Percentiles rank a stretch among this genome's conserved stretches.
These are phyloP conservation scores for Wiebesia pumilae DNA, from an alignment of 1,140 invertebrate genomes.

Conservation along the genomic window DNA sequence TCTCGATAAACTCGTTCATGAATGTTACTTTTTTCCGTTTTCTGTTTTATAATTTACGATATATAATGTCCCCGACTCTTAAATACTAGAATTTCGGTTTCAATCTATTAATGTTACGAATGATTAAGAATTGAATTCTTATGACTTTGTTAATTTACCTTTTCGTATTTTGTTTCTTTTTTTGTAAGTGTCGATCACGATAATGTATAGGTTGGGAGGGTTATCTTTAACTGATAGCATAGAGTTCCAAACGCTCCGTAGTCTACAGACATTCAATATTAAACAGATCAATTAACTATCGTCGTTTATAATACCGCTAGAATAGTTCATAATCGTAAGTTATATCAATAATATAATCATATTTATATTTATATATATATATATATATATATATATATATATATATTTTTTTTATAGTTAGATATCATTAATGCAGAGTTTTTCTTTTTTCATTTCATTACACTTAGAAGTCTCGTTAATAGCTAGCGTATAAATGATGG, in stretches of 20 bases:
- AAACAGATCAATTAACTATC: slow-evolving; percentile 76
- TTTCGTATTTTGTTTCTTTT: slow-evolving; percentile 32
- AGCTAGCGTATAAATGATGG: slow-evolving; percentile 75
- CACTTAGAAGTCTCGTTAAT: slow-evolving; percentile 70
- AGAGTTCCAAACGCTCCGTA: slow-evolving; percentile 76
- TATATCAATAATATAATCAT: slow-evolving; percentile 76
- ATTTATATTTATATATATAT: slow-evolving; percentile 66
- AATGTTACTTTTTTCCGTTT: slow-evolving; percentile 11
- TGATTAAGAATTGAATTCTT: slow-evolving; percentile 15
- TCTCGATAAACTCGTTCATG: slow-evolving; percentile 48
- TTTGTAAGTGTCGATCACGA: slow-evolving; percentile 52
- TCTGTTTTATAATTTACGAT: slow-evolving; percentile 23
- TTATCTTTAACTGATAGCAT: slow-evolving; percentile 70
- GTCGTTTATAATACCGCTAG: slow-evolving; percentile 73
- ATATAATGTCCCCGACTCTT: slow-evolving; percentile 50
- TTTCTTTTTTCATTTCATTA: slow-evolving; percentile 65
- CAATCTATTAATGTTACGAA: slow-evolving; percentile 8
- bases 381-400: slow-evolving; percentile 68
- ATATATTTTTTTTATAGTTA: slow-evolving; percentile 65
- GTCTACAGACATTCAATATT: slow-evolving; percentile 76
- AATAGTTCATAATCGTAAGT: slow-evolving; percentile 74
- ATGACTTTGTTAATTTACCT: slow-evolving; percentile 22
- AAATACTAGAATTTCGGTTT: slow-evolving; percentile 28
- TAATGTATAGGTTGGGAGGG: slow-evolving; percentile 54
- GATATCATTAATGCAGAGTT: slow-evolving; percentile 72